Base-by-base conservation (phyloP, 1,140 invertebrate genomes). In the Pectinophora gossypiella region DNA sequence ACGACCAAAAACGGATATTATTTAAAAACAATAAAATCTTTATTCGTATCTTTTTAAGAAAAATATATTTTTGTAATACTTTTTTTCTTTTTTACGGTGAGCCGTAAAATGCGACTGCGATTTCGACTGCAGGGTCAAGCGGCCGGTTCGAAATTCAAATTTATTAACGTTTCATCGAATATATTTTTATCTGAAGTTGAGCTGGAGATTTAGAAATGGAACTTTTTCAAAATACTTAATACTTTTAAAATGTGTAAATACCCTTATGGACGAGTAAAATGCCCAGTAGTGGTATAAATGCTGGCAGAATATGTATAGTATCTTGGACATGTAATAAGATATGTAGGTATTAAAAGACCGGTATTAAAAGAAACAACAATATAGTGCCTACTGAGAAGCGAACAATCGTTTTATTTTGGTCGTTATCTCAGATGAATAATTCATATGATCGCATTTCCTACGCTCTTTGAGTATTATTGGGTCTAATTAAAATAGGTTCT, bases 331-430 rank as follows among this genome's bases (percentile, higher is more conserved):
- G n/a, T n/a, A n/a, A n/a, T n/a, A n/a, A n/a, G n/a, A n/a, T n/a
- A n/a, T n/a, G n/a, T n/a, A n/a, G n/a, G n/a, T n/a, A n/a, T n/a
- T n/a, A n/a, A n/a, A n/a, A n/a, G n/a, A n/a, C n/a, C n/a, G n/a
- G n/a, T n/a, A n/a, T n/a, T n/a, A n/a, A n/a, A n/a, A n/a, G n/a
- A n/a, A n/a, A n/a, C n/a, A n/a, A n/a, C n/a, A n/a, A n/a, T n/a
- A n/a, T n/a, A n/a, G n/a, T n/a, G n/a, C n/a, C n/a, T 81, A 77
- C 78, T 66, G 38, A 73, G 78, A 80, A 83, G 44, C 62, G 67
- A 70, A 78, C 74, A 74, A 73, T 77, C 67, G 70, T 82, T 64
- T 80, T 78, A 76, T 78, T 76, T 76, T 69, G 61, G 63, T 69
- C 61, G 65, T 71, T 72, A 72, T 72, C 65, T 63, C 50, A 40